Percentiles rank a stretch among this genome's conserved stretches.
Conservation (phyloP, 2,888 invertebrate species). For the Drepana falcataria region DNA sequence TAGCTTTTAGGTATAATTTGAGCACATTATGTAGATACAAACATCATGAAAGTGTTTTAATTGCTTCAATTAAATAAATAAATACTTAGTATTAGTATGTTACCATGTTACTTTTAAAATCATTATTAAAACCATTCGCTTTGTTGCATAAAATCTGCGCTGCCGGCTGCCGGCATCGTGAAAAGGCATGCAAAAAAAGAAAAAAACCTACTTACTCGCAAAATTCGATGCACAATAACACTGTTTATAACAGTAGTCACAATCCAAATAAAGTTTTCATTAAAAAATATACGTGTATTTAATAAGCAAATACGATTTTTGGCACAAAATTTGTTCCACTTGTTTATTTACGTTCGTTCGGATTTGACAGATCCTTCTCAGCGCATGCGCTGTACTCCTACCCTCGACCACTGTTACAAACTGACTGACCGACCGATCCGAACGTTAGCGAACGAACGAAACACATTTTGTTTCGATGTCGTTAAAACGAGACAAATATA, state of each 20-base stretch:
- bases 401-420: slow-evolving; percentile 47
- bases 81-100: too few species aligned
- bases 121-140: too few species aligned
- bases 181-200: slow-evolving; percentile 51
- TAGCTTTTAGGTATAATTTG: too few species aligned
- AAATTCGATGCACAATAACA: slow-evolving; percentile 55
- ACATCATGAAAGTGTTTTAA: too few species aligned
- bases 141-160: slow-evolving; percentile 40
- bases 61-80: too few species aligned
- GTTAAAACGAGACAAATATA: slow-evolving; percentile 11
- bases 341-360: slow-evolving; percentile 68
- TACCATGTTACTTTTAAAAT: too few species aligned
- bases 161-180: slow-evolving; percentile 43
- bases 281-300: slow-evolving; percentile 11
- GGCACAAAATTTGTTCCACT: slow-evolving; percentile 53
- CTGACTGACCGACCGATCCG: slow-evolving; percentile 39
- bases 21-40: too few species aligned
- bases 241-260: slow-evolving; percentile 25
- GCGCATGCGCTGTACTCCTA: slow-evolving; percentile 59
- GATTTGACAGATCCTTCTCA: slow-evolving; percentile 48
- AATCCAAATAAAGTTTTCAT: slow-evolving; percentile 12
- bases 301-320: slow-evolving; percentile 26
- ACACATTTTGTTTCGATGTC: slow-evolving; percentile 6
- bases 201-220: slow-evolving; percentile 59
- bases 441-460: slow-evolving; percentile 23